These are phyloP conservation scores for Leptinotarsa texana DNA, from an alignment of 1,140 invertebrate genomes.

Conservation along the genomic window DNA sequence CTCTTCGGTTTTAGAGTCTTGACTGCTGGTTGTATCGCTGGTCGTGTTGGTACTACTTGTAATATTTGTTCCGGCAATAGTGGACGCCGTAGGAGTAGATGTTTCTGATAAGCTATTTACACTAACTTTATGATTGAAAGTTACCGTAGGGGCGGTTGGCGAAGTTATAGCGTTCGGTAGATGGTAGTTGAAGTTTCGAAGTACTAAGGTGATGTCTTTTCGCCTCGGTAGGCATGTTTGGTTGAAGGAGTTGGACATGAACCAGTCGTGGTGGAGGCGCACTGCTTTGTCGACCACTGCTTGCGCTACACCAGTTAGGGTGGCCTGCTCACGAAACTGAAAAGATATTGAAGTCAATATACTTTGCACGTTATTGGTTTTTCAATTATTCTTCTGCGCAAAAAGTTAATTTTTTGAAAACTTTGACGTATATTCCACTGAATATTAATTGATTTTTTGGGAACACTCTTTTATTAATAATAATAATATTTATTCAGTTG, in stretches of 20 bases:
- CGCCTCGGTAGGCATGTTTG: constrained; percentile 60
- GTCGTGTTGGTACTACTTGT: constrained; percentile 46
- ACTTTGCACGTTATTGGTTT: background rate
- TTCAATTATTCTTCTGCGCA: too few relatives aligned
- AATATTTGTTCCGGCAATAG: constrained; percentile 34
- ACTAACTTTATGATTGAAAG: constrained; percentile 63
- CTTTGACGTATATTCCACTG: background rate
- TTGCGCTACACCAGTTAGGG: constrained; percentile 82
- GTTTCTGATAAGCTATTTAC: constrained; percentile 37
- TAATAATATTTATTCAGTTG: too few relatives aligned
- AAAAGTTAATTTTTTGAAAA: background rate
- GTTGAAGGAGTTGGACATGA: constrained; percentile 65
- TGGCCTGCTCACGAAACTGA: constrained; percentile 79
- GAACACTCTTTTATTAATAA: too few relatives aligned
- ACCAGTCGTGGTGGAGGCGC: constrained; percentile 80
- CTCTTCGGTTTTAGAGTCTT: constrained; percentile 41
- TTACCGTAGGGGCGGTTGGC: constrained; percentile 59
- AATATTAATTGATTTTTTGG: background rate
- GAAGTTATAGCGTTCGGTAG: constrained; percentile 66
- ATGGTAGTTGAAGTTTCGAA: constrained; percentile 85
- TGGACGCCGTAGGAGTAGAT: constrained; percentile 32
- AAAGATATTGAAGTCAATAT: constrained; percentile 38
- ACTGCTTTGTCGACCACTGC: constrained; percentile 85
- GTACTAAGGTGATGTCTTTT: constrained; percentile 82
- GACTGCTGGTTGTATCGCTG: constrained; percentile 48